A percentile compares a stretch with the other conserved stretches of the same genome.
Evolutionary conservation across 2,888 invertebrate genomes (phyloP).

Genomic region (Linnaemya tessellans): DNA sequence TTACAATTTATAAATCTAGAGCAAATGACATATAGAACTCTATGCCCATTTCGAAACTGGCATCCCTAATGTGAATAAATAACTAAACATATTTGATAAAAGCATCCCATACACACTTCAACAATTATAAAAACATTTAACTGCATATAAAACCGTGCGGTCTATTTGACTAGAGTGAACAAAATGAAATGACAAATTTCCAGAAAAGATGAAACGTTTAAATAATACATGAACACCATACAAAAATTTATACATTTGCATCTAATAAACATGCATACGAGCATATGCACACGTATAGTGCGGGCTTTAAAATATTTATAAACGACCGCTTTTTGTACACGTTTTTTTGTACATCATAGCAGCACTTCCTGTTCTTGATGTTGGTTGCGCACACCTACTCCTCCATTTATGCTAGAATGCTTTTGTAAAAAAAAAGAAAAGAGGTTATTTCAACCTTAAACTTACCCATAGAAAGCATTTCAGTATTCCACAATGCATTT

Average conservation of each 20-base stretch:
- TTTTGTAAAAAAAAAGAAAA: conserved; percentile 6
- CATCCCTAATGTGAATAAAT: neutral
- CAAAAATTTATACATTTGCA: neutral
- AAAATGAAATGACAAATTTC: conserved; percentile 37
- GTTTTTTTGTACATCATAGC: neutral
- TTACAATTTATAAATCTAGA: too few relatives aligned
- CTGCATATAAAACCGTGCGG: conserved; percentile 41
- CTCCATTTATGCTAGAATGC: neutral
- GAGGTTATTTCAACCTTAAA: conserved; percentile 44
- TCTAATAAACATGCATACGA: neutral
- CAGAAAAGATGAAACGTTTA: conserved; percentile 30
- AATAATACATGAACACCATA: conserved; percentile 36
- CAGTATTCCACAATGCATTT: conserved; percentile 23
- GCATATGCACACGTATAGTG: neutral
- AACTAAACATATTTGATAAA: neutral
- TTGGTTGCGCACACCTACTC: conserved; percentile 6
- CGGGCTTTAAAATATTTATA: conserved; percentile 29
- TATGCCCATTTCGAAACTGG: neutral
- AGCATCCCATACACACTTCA: neutral
- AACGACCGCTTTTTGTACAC: conserved; percentile 39
- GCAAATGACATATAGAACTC: too few relatives aligned
- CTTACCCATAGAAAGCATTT: conserved; percentile 31
- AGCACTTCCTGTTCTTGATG: conserved; percentile 47
- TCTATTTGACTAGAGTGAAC: conserved; percentile 48
- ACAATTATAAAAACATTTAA: conserved; percentile 43